A percentile compares a stretch with the other conserved stretches of the same genome.
Evolutionary conservation across 2,113 vertebrate genomes (phyloP).

Genomic region (Climacteris rufus): DNA sequence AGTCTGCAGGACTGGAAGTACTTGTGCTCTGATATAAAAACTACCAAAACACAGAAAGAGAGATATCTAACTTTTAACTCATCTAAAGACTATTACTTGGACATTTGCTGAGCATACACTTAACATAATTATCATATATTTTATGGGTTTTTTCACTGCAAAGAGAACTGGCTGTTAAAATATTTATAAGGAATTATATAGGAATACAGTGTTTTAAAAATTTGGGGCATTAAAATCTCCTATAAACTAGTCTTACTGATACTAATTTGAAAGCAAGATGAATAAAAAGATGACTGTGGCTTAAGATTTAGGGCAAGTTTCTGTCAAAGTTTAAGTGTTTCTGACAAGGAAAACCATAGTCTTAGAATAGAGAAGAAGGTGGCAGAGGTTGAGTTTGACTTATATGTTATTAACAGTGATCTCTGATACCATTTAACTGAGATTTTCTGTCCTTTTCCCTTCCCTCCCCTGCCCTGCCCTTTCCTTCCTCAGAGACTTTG

Average conservation of each 20-base stretch:
- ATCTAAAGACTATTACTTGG: neutral
- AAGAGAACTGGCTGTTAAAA: neutral
- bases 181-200: neutral
- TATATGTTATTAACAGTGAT: neutral
- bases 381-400: neutral
- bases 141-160: neutral
- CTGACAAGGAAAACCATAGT: neutral
- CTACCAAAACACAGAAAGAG: neutral
- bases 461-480: neutral
- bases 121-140: neutral
- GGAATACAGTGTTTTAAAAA: neutral
- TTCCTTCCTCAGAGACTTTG: conserved; percentile 13
- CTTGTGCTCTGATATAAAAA: neutral
- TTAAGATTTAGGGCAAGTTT: neutral
- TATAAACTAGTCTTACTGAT: neutral
- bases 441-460: neutral
- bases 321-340: neutral
- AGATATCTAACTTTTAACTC: neutral
- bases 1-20: neutral
- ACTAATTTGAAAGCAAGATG: neutral
- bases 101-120: neutral
- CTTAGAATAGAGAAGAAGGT: neutral
- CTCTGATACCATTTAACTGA: neutral
- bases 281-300: neutral
- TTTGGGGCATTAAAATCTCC: neutral